Base-by-base conservation (phyloP, 2,888 invertebrate genomes). In the Parnassius apollo region DNA sequence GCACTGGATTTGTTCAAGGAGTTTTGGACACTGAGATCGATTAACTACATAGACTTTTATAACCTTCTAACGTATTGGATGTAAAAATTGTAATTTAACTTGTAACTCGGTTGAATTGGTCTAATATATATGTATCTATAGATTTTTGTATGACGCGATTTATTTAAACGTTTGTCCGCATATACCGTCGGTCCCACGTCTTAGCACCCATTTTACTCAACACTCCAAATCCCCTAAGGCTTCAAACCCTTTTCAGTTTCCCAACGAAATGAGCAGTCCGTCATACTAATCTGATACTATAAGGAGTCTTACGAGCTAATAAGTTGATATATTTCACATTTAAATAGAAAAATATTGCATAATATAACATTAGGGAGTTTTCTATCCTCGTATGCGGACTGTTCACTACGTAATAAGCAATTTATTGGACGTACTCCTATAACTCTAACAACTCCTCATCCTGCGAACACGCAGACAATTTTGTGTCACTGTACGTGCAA, bases 1-100 rank as follows among this genome's bases (percentile, higher is more conserved):
- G 83, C 90, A 90, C 90, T 89, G 90, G 89, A 80, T 86, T 86
- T 85, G 87, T 86, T 88, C 85, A 78, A 81, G 81, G 78, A 81
- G 82, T 81, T 35, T 82, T 83, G 85, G 87, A 87, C 85, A 84
- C 85, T 89, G 90, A 90, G 90, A 89, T 89, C 90, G 83, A 73
- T 82, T 74, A n/a, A 35, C 74, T 81, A 75, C 70, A 75, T 73
- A 72, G 70, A 80, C 75, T 67, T 65, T 68, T 63, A 68, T 73
- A 72, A 73, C 72, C 18, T 13, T 71, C 74, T 73, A 72, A 73
- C 76, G 78, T 85, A 85, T 85, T 84, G 85, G 82, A 75, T 73
- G 71, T 72, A 73, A 72, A 68, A 72, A 69, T 71, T 74, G 57
- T 69, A 72, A 73, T 76, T 76, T 69, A 72, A 73, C 76, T 76